phyloP scores from a whole-genome alignment of 2,113 vertebrate genomes.

The Bolborhynchus lineola region DNA sequence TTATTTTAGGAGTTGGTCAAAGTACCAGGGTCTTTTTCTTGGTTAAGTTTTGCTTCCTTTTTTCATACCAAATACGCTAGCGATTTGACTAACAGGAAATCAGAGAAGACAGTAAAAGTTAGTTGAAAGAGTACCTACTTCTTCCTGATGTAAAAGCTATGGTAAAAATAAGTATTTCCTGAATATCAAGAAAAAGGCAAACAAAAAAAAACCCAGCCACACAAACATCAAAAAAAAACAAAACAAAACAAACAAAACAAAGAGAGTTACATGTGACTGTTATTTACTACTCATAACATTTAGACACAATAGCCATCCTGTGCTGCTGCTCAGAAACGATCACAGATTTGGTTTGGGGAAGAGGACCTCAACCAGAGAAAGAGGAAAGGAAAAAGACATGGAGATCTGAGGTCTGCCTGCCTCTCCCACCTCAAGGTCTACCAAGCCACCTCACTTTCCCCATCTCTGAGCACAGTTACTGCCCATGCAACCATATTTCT shows the following conservation, averaged over 20 bases:
- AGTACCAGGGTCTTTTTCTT: not conserved
- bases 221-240: accelerated
- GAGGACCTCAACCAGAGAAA: not conserved
- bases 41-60: not conserved
- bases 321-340: not conserved
- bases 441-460: not conserved
- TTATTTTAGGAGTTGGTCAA: not conserved
- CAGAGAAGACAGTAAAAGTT: not conserved
- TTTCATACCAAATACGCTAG: not conserved
- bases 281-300: not conserved
- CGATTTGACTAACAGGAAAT: not conserved
- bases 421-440: not conserved
- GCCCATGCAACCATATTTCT: not conserved
- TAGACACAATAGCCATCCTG: not conserved
- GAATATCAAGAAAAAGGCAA: not conserved
- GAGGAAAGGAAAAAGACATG: not conserved
- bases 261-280: not conserved
- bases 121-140: not conserved
- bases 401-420: not conserved
- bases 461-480: not conserved
- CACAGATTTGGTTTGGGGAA: not conserved
- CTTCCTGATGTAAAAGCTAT: not conserved
- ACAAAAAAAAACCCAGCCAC: not conserved
- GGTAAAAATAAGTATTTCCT: not conserved
- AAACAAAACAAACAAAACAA: not conserved